Evolutionary conservation across 1,140 invertebrate species (phyloP).

Genomic region (Coelopa frigida): DNA sequence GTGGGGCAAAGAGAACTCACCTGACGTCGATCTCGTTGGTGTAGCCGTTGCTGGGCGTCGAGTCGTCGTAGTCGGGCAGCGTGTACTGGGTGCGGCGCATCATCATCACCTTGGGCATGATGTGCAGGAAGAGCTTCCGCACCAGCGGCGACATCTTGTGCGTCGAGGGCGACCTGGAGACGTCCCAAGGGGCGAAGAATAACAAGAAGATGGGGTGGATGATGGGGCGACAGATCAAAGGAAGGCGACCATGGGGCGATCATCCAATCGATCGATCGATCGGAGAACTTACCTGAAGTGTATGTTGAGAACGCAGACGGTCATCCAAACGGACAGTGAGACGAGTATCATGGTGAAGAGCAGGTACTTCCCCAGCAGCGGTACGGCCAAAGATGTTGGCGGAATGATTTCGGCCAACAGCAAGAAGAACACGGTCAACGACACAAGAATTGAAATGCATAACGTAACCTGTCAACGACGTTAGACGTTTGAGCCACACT

Average conservation of each 20-base stretch:
- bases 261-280: too few species aligned
- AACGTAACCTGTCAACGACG: constrained; percentile 65
- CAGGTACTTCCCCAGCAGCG: constrained; percentile 91
- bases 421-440: constrained; percentile 97
- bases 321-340: constrained; percentile 92
- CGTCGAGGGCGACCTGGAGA: constrained; percentile 82
- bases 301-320: constrained; percentile 93
- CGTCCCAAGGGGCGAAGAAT: neutral
- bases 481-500: too few species aligned
- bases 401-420: constrained; percentile 96
- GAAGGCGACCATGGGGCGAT: too few species aligned
- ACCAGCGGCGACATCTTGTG: constrained; percentile 92
- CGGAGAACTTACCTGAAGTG: constrained; percentile 80
- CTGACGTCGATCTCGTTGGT: constrained; percentile 71
- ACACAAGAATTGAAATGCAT: constrained; percentile 96
- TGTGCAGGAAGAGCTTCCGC: constrained; percentile 76
- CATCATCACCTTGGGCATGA: constrained; percentile 81
- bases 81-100: constrained; percentile 82
- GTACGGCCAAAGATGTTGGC: constrained; percentile 92
- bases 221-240: neutral
- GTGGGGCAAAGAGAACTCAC: too few species aligned
- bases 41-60: constrained; percentile 65
- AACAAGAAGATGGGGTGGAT: neutral
- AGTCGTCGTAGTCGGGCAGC: constrained; percentile 71
- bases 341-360: constrained; percentile 98